Conservation (phyloP, 2,888 invertebrate genomes). For the Ischnus inquisitorius region DNA sequence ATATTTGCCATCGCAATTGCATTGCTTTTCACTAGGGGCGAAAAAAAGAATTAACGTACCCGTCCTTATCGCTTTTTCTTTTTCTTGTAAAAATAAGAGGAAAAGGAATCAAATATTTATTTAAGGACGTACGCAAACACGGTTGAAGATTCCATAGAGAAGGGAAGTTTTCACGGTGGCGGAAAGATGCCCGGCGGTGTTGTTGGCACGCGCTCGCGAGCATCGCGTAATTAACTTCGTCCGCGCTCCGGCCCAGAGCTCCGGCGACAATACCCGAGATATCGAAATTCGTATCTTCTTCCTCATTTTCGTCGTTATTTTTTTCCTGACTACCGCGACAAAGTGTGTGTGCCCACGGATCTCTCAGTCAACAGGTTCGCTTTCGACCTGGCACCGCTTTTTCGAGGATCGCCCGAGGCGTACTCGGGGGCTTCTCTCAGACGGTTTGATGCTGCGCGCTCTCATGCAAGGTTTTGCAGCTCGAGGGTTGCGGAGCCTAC, state of each 20-base stretch:
- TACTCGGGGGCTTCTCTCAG: background rate
- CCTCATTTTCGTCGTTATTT: conserved; percentile 23
- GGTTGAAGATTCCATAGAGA: background rate
- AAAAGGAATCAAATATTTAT: background rate
- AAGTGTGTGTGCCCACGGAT: background rate
- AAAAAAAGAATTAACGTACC: background rate
- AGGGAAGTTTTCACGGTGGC: conserved; percentile 2
- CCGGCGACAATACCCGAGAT: background rate
- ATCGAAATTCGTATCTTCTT: conserved; percentile 21
- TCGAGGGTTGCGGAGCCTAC: conserved; percentile 8
- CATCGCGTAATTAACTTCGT: conserved; percentile 40
- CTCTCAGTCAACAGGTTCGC: conserved; percentile 62
- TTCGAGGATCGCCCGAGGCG: conserved; percentile 47
- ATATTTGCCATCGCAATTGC: background rate
- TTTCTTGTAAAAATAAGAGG: background rate
- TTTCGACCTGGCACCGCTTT: conserved; percentile 50
- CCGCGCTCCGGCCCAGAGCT: conserved; percentile 16
- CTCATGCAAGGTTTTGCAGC: conserved; percentile 20
- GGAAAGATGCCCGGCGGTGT: conserved; percentile 7
- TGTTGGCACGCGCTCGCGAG: conserved; percentile 8
- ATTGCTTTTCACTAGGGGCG: background rate
- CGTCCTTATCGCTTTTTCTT: background rate
- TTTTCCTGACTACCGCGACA: conserved; percentile 7
- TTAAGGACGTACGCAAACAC: background rate
- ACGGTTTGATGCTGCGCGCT: conserved; percentile 3